Evolutionary conservation across 2,113 vertebrate species (phyloP), one percentile per base, ranked within the genome.

Genomic region (Lepus americanus): DNA sequence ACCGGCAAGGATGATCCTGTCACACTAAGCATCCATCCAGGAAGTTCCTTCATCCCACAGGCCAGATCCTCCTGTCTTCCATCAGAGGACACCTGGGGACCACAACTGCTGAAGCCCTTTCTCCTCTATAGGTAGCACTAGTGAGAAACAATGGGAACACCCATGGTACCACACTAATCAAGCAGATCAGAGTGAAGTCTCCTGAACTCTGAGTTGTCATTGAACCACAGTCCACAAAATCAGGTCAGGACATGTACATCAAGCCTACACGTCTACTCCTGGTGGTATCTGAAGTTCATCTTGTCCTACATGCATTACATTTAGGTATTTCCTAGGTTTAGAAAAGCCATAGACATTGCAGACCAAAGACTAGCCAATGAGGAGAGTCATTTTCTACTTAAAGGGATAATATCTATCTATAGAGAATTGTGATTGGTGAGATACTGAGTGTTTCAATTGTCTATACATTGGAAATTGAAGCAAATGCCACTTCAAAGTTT

Each of bases 21-120:
- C 29, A 66, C 5, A 86, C 9, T 2, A 55, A 67, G 16, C 19
- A 11, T 67, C 8, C 23, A 69, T 19, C n/a, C 79, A 11, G 13
- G 4, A 80, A 53, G 13, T 2, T 11, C 20, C 53, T 23, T 64
- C 8, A 6, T 53, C 12, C 1, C 23, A 3, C 1, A 29, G n/a
- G 17, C 3, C 3, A 11, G 7, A 66, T 69, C 29, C 9, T 6
- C 1, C 9, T 2, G 23, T 25, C 17, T 0, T 79, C n/a, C 3
- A 39, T 22, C 17, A 80, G 23, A 36, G 72, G 16, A 59, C 0
- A 49, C 16, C 10, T 36, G 29, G 9, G 51, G 49, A 10, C 25
- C 5, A 9, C 31, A 67, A 5, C 0, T 31, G 20, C 22, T 0
- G 17, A 66, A 44, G 49, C 2, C 8, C 3, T 80, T 31, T 39